A percentile compares a stretch with the other conserved stretches of the same genome.
These are phyloP conservation scores for Clarias magur DNA, from an alignment of 2,113 vertebrate species.

Conservation along the genomic window DNA sequence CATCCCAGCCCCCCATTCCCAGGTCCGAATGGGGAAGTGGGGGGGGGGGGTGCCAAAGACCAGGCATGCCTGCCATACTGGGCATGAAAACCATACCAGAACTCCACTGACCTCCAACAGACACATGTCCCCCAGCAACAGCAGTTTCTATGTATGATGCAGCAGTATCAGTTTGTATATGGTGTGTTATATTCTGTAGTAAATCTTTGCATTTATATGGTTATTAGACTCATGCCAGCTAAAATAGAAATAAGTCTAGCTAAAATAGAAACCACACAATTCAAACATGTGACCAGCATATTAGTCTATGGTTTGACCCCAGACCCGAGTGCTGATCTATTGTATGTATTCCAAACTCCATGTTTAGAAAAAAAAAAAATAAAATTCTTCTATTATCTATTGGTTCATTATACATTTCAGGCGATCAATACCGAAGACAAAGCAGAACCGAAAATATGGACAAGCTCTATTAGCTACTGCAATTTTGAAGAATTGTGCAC, in stretches of 20 bases:
- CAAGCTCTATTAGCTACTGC: slow-evolving; percentile 1
- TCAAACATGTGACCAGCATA: neutral
- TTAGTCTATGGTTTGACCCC: neutral
- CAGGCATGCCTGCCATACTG: slow-evolving; percentile 49
- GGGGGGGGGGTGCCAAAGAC: slow-evolving; percentile 38
- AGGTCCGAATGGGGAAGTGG: neutral
- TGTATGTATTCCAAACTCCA: neutral
- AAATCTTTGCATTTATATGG: neutral
- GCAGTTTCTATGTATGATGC: neutral
- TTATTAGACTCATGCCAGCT: neutral
- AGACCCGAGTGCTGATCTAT: neutral
- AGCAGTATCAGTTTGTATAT: neutral
- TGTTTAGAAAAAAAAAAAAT: neutral
- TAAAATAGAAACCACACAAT: neutral
- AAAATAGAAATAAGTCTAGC: neutral
- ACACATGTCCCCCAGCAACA: slow-evolving; percentile 8
- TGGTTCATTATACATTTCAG: neutral
- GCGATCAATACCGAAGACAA: neutral
- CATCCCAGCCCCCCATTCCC: slow-evolving; percentile 12
- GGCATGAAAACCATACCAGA: slow-evolving; percentile 44
- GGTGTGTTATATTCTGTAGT: neutral
- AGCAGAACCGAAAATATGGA: neutral
- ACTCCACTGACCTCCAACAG: slow-evolving; percentile 54
- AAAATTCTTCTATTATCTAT: neutral
- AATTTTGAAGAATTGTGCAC: slow-evolving; percentile 5